phyloP scores from a whole-genome alignment of 2,888 invertebrate genomes.

The Epistrophella euchroma region DNA sequence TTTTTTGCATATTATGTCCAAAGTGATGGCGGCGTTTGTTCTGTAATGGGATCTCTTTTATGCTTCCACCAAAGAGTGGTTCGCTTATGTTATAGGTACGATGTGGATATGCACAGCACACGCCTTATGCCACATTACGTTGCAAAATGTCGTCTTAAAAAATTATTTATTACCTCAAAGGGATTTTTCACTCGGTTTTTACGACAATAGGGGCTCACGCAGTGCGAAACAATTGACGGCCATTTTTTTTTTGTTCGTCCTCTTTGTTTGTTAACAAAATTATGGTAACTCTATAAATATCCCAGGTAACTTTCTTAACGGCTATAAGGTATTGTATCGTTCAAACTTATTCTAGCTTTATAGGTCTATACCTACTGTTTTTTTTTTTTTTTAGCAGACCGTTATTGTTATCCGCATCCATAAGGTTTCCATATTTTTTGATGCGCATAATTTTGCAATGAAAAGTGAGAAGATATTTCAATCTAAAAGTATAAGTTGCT shows the following conservation, averaged over 20 bases:
- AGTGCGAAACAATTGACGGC: constrained; percentile 72
- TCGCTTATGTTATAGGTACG: neutral
- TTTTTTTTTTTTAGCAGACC: neutral
- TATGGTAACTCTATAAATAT: constrained; percentile 51
- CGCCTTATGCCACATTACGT: constrained; percentile 59
- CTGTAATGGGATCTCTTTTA: constrained; percentile 46
- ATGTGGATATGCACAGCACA: constrained; percentile 2
- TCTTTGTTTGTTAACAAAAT: constrained; percentile 43
- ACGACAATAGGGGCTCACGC: constrained; percentile 64
- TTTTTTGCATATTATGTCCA: constrained; percentile 57
- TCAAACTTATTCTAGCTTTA: constrained; percentile 14
- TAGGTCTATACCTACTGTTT: neutral
- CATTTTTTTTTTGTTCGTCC: constrained; percentile 46
- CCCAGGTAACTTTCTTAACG: constrained; percentile 9
- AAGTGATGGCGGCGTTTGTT: constrained; percentile 24
- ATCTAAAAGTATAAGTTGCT: neutral
- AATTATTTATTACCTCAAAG: constrained; percentile 69
- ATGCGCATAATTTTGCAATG: constrained; percentile 35
- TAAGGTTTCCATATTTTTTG: constrained; percentile 23
- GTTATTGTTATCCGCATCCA: constrained; percentile 30
- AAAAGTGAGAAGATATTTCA: constrained; percentile 31
- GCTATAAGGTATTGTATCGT: constrained; percentile 35
- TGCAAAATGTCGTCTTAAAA: constrained; percentile 74
- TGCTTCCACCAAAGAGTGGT: constrained; percentile 41
- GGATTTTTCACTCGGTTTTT: constrained; percentile 64